Percentiles rank a stretch among this genome's conserved stretches.
phyloP scores from a whole-genome alignment of 1,140 invertebrate genomes.

The Samia ricini region DNA sequence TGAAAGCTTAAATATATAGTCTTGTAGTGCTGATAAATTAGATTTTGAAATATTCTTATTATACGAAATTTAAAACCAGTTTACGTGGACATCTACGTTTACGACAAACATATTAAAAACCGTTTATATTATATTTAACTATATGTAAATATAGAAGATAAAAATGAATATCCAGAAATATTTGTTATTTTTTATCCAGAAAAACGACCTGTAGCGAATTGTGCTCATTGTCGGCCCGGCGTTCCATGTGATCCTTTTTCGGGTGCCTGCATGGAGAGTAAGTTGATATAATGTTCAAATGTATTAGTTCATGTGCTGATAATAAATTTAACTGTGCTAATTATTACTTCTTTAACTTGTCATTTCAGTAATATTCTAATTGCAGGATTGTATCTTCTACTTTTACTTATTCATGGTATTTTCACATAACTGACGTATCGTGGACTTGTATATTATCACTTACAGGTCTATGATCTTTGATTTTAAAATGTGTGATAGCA shows the following conservation, averaged over 20 bases:
- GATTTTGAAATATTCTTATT: too few species aligned
- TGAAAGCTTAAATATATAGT: too few species aligned
- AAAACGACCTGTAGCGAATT: conserved; percentile 64
- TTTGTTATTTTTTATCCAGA: conserved; percentile 19
- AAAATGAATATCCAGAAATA: background rate
- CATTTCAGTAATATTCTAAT: conserved; percentile 7
- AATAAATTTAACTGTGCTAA: conserved; percentile 37
- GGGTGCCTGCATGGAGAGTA: conserved; percentile 89
- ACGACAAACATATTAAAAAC: too few species aligned
- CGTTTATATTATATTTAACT: too few species aligned
- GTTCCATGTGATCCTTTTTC: conserved; percentile 85
- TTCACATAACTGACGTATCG: conserved; percentile 35
- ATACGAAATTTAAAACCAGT: too few species aligned
- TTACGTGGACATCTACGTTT: too few species aligned
- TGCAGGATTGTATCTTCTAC: conserved; percentile 19
- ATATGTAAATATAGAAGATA: background rate
- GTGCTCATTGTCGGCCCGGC: conserved; percentile 86
- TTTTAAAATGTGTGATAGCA: conserved; percentile 62
- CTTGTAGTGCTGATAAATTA: too few species aligned
- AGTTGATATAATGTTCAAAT: conserved; percentile 43
- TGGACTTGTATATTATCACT: conserved; percentile 62
- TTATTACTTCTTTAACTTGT: conserved; percentile 8
- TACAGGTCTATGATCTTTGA: conserved; percentile 53
- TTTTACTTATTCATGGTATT: conserved; percentile 26
- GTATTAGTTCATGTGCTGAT: conserved; percentile 14